Percentiles rank a stretch among this genome's conserved stretches.
Conservation (phyloP, 2,113 vertebrate genomes). For the Upupa epops region DNA sequence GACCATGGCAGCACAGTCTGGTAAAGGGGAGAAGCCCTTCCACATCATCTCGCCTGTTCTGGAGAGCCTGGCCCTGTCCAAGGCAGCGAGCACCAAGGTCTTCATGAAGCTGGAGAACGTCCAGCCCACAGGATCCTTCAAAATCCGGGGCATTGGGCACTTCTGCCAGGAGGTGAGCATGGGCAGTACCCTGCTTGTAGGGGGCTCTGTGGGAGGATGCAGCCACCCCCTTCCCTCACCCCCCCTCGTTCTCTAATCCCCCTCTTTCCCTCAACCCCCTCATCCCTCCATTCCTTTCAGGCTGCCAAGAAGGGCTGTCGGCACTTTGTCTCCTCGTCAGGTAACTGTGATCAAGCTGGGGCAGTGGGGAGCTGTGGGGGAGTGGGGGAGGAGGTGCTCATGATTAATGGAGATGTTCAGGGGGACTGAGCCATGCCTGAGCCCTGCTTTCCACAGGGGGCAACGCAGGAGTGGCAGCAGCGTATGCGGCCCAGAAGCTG, state of each 20-base stretch:
- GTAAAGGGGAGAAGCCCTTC: slow-evolving; percentile 40
- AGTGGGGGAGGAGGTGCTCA: background rate
- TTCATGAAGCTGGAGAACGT: slow-evolving; percentile 89
- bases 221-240: rapidly evolving
- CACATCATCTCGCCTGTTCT: slow-evolving; percentile 81
- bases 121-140: slow-evolving; percentile 90
- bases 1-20: background rate
- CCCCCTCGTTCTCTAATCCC: background rate
- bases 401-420: rapidly evolving
- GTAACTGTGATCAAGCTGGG: slow-evolving; percentile 50
- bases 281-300: slow-evolving; percentile 63
- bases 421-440: background rate
- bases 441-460: slow-evolving; percentile 73
- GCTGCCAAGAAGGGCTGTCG: slow-evolving; percentile 79
- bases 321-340: slow-evolving; percentile 88
- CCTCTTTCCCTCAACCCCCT: rapidly evolving
- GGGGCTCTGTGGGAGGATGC: rapidly evolving
- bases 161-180: slow-evolving; percentile 82
- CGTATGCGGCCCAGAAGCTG: slow-evolving; percentile 80
- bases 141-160: slow-evolving; percentile 91
- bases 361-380: background rate
- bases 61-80: slow-evolving; percentile 83
- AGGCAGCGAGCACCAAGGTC: slow-evolving; percentile 74
- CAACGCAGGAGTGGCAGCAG: slow-evolving; percentile 86
- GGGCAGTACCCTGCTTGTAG: rapidly evolving